These are phyloP conservation scores for Crenuchus spilurus DNA, from an alignment of 2,797 vertebrate species.

Conservation along the genomic window DNA sequence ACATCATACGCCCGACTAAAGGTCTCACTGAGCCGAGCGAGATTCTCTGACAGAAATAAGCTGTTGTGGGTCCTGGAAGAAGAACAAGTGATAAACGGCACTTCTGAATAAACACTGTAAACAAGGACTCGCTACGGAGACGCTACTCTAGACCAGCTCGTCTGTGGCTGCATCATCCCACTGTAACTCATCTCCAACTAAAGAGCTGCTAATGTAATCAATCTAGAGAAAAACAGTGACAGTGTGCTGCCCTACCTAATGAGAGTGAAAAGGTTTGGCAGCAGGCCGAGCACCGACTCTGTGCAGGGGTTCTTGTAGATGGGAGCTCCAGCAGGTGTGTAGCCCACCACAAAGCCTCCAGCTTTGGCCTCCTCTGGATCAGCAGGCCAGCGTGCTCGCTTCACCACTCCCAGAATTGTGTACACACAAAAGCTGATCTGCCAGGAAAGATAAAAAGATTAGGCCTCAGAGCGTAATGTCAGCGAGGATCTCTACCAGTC, in stretches of 20 bases:
- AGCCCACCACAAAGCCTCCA: slow-evolving; percentile 89
- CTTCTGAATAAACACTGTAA: too few species aligned
- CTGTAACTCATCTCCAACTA: too few species aligned
- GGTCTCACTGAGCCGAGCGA: slow-evolving; percentile 85
- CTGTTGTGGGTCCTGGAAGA: slow-evolving; percentile 88
- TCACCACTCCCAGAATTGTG: slow-evolving; percentile 89
- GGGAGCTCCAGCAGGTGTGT: slow-evolving; percentile 79
- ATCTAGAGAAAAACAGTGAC: too few species aligned
- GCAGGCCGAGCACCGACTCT: slow-evolving; percentile 83
- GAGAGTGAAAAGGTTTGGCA: slow-evolving; percentile 91
- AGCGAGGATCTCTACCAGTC: too few species aligned
- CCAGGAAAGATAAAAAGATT: neutral
- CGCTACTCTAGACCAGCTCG: too few species aligned
- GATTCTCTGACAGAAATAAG: slow-evolving; percentile 90
- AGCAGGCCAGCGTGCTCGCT: slow-evolving; percentile 88
- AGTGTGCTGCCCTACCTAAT: slow-evolving; percentile 89
- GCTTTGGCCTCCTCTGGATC: slow-evolving; percentile 89
- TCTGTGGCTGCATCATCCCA: too few species aligned
- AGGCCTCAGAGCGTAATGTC: too few species aligned
- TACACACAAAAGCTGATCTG: slow-evolving; percentile 92
- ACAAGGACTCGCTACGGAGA: too few species aligned
- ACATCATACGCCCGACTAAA: slow-evolving; percentile 87
- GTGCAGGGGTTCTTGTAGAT: slow-evolving; percentile 91
- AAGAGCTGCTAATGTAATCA: too few species aligned
- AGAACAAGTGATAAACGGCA: neutral